Base-by-base conservation (phyloP, 2,888 invertebrate species). In the Homarus gammarus region DNA sequence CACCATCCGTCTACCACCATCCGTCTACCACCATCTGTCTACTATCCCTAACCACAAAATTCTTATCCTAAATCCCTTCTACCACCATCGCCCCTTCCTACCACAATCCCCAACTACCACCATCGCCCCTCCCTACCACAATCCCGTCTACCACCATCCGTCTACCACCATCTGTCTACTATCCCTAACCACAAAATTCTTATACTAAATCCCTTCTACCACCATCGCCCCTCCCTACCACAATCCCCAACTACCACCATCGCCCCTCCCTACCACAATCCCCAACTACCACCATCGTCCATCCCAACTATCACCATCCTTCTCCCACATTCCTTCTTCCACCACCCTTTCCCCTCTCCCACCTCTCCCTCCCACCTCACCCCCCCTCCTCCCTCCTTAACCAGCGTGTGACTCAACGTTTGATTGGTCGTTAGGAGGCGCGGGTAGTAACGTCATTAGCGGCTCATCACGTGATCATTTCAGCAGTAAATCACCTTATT, bases 391-490 rank as follows among this genome's bases (percentile, higher is more conserved):
- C 33, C 64, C 31, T n/a, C n/a, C 31, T 18, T 61, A 22, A 18
- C 70, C 49, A 44, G 22, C n/a, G 40, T 31, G 61, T 40, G 44
- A n/a, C 68, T 61, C 73, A 22, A 31, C 49, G 73, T 64, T 31
- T 77, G 64, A 86, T 86, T 86, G 78, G 86, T 84, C 75, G 78
- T 86, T 78, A 78, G 18, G 78, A 38, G 40, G 44, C 22, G 38
- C 38, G 61, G 33, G 61, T 31, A 27, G 64, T 84, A 84, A 84
- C 70, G 75, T 12, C 72, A 33, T 84, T 84, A 84, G 56, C 36
- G 73, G 38, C 75, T 84, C 84, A 84, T 84, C 84, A 84, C 73
- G 38, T 49, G 64, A 84, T 56, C 73, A 75, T 70, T 77, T 51
- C 68, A 78, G 27, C 10, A 70, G 40, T 36, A 68, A 78, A 78